These are phyloP conservation scores for Heloderma charlesbogerti DNA, from an alignment of 2,113 vertebrate genomes.

Conservation along the genomic window DNA sequence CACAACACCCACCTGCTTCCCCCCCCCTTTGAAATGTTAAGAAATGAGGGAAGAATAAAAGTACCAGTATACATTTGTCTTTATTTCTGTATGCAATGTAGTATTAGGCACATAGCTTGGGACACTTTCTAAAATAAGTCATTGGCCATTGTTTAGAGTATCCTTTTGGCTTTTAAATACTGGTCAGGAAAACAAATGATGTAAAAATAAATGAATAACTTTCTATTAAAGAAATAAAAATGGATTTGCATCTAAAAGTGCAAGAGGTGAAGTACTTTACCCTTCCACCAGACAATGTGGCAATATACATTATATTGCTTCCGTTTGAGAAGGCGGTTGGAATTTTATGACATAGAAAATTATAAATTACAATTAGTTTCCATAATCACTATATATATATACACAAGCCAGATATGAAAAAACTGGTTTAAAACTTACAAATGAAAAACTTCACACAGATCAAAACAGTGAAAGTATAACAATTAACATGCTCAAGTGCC, in stretches of 20 bases:
- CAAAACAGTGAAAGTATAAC: constrained; percentile 76
- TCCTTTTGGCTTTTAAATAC: constrained; percentile 85
- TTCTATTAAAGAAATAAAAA: constrained; percentile 82
- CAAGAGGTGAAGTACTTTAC: constrained; percentile 77
- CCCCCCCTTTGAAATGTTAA: constrained; percentile 31
- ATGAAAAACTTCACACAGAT: constrained; percentile 79
- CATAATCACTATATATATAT: constrained; percentile 85
- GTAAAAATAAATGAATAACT: constrained; percentile 81
- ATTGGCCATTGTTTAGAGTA: constrained; percentile 80
- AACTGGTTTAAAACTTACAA: constrained; percentile 79
- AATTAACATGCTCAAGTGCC: constrained; percentile 76
- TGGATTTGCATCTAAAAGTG: constrained; percentile 81
- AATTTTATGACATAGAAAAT: constrained; percentile 85
- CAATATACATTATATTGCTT: constrained; percentile 82
- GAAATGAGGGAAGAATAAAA: constrained; percentile 55
- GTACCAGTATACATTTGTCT: constrained; percentile 66
- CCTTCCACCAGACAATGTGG: constrained; percentile 79
- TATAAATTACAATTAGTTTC: constrained; percentile 89
- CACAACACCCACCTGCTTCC: background rate
- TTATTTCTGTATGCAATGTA: constrained; percentile 83
- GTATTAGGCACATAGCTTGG: constrained; percentile 83
- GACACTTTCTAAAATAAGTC: constrained; percentile 79
- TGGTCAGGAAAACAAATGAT: constrained; percentile 82
- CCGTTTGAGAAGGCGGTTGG: constrained; percentile 81
- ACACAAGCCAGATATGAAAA: constrained; percentile 81